These are phyloP conservation scores for Micronycteris hirsuta DNA, from an alignment of 2,113 vertebrate species.

Conservation along the genomic window DNA sequence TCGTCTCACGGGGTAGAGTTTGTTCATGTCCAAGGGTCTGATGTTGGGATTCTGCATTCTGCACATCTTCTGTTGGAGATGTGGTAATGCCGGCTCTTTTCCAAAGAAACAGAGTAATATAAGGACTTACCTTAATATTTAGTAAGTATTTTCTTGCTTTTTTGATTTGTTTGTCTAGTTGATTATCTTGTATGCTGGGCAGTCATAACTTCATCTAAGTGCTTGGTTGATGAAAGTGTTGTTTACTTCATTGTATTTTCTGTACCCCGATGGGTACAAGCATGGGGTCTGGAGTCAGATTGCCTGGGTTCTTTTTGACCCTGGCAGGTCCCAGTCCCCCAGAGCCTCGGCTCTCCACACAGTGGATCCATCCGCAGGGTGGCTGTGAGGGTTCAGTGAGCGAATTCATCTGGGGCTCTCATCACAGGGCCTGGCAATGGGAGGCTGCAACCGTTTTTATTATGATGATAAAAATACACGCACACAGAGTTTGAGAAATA, in stretches of 20 bases:
- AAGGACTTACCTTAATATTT: neutral
- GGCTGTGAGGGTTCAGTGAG: neutral
- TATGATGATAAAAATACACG: neutral
- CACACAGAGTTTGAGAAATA: neutral
- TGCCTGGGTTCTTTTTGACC: neutral
- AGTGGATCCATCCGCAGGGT: rapidly evolving
- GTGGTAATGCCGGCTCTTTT: neutral
- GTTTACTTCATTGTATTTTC: neutral
- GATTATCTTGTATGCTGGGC: neutral
- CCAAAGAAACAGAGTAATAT: neutral
- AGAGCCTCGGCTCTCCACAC: neutral
- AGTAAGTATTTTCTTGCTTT: neutral
- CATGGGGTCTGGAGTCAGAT: neutral
- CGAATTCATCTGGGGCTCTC: neutral
- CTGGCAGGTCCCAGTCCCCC: neutral
- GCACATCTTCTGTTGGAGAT: neutral
- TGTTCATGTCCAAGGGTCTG: neutral
- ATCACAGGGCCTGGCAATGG: neutral
- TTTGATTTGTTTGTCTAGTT: neutral
- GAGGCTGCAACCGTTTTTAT: neutral
- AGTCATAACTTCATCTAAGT: neutral
- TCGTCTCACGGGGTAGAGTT: neutral
- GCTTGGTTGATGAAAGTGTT: neutral
- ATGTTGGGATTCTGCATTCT: neutral
- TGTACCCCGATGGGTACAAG: neutral